Evolutionary conservation across 2,113 vertebrate species (phyloP), one percentile per base, ranked within the genome.

Genomic region (Myocastor coypus): DNA sequence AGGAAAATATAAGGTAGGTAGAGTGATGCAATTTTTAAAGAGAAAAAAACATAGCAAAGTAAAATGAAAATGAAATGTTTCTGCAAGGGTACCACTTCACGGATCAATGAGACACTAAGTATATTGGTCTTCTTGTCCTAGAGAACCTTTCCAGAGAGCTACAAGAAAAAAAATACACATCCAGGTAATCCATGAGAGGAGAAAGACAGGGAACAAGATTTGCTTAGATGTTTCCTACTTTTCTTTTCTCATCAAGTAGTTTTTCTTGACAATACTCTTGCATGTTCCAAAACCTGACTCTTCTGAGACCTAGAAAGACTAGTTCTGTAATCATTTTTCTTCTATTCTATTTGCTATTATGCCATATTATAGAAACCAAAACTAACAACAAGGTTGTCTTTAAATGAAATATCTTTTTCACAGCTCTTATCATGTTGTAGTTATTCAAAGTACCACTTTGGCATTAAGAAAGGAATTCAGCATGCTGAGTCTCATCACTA

Each of bases 361-460:
- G 26, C 59, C 50, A 59, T 0, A 61, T 20, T 73, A 3, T 24
- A 42, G 22, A 42, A 75, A 73, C 40, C 52, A 59, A 87, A 96
- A 71, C 22, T 61, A 71, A 81, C 11, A 63, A 10, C 3, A 42
- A 82, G 59, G 52, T 50, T 77, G n/a, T 61, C 37, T 88, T 86
- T 91, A 61, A 87, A 86, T 87, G 63, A 81, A 66, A 86, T 68
- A 16, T 75, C 28, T 6, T 84, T 71, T 91, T 87, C 83, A 83
- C 73, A 88, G 34, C 17, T 63, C 30, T 93, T 57, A 30, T 30
- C 37, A 46, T 19, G 42, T 20, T 40, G 7, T 61, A 75, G 83
- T 69, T 80, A 55, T 71, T 94, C 82, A 73, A 80, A 92, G 69
- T 34, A 87, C 34, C 9, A 1, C 22, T 66, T 89, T 55, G 11